Evolutionary conservation across 2,113 vertebrate genomes (phyloP).

Genomic region (Lichenostomus cassidix): DNA sequence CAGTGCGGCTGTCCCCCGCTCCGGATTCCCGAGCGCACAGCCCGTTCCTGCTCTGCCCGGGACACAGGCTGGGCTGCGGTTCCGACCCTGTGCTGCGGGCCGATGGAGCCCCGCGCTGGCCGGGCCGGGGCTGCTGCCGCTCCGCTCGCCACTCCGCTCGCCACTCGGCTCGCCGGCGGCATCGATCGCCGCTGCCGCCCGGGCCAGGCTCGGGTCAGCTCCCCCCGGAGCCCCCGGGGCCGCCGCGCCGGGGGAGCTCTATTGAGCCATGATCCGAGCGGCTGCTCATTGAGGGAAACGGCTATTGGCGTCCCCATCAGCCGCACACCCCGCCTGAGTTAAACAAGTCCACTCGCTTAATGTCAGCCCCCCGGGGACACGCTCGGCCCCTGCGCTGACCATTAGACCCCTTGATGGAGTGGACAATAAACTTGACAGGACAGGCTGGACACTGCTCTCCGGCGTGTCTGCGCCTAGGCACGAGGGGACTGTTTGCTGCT

Average conservation of each 20-base stretch:
- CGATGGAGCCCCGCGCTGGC: no score
- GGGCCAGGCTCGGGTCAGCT: no score
- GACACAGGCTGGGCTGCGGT: no score
- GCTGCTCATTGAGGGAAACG: constrained; percentile 79
- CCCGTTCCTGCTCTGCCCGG: no score
- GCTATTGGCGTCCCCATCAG: constrained; percentile 80
- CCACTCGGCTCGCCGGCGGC: no score
- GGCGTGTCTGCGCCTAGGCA: neutral
- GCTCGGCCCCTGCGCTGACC: constrained; percentile 77
- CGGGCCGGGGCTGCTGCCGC: no score
- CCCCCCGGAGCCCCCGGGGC: constrained; percentile 74
- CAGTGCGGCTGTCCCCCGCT: no score
- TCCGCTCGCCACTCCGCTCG: no score
- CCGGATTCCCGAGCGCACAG: no score
- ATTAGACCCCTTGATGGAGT: constrained; percentile 79
- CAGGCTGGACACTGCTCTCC: constrained; percentile 43
- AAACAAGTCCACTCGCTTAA: constrained; percentile 78
- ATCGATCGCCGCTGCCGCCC: no score
- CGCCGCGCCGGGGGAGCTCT: constrained; percentile 62
- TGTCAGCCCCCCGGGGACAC: constrained; percentile 78
- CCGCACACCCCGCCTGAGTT: constrained; percentile 72
- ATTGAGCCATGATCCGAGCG: constrained; percentile 76
- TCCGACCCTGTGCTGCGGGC: no score
- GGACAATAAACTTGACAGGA: constrained; percentile 74
- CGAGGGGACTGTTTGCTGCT: neutral